These are phyloP conservation scores for Solenopsis invicta DNA, from an alignment of 1,140 invertebrate genomes.

Conservation along the genomic window DNA sequence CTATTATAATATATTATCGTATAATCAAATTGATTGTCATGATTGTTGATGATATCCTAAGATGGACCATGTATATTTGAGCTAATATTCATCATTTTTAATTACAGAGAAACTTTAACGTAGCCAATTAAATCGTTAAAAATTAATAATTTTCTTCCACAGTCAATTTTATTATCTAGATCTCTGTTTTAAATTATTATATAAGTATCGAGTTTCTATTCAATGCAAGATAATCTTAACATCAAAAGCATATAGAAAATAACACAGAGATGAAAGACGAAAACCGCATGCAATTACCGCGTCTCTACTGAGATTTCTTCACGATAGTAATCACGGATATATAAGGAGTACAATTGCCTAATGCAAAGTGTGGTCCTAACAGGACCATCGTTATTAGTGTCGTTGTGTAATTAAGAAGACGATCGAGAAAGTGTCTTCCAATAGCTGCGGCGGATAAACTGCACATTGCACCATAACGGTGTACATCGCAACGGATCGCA, in stretches of 20 bases:
- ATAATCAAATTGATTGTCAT: background rate
- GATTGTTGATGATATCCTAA: background rate
- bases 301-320: slow-evolving; percentile 12
- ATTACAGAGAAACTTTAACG: slow-evolving; percentile 25
- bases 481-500: background rate
- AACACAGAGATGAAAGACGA: background rate
- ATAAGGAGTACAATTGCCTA: slow-evolving; percentile 1
- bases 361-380: background rate
- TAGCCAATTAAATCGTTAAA: slow-evolving; percentile 5
- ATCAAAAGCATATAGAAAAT: background rate
- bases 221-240: background rate
- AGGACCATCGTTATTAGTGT: slow-evolving; percentile 9
- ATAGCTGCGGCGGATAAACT: background rate
- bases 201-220: background rate
- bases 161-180: background rate
- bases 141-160: background rate
- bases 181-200: background rate
- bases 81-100: background rate
- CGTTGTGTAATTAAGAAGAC: slow-evolving; percentile 39
- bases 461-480: background rate
- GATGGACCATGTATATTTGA: background rate
- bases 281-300: background rate
- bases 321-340: background rate
- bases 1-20: background rate
- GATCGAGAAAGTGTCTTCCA: slow-evolving; percentile 35